Base-by-base conservation (phyloP, 1,140 invertebrate species). In the Aradophagus sp. region DNA sequence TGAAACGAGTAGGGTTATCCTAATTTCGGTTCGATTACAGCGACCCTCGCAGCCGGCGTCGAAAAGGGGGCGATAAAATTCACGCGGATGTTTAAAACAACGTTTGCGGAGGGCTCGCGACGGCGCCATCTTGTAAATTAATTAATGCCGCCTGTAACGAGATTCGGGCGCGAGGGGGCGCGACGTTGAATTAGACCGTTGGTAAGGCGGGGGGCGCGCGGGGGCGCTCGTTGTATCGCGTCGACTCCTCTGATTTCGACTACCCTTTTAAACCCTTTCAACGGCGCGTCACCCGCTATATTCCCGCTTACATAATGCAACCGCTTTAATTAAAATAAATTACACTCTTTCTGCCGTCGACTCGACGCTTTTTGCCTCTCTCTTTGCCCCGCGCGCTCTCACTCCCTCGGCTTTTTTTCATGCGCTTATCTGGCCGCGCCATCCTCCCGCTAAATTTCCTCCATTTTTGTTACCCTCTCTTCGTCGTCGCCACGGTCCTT, bases 291-390 rank as follows among this genome's bases (percentile, higher is more conserved):
- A 73, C 52, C 68, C 75, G 74, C 36, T 50, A 39, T 63, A 69
- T 70, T 36, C 62, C n/a, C 73, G 73, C 78, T 83, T 84, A 84
- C 80, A 81, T 84, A 84, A 84, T 84, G 81, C 82, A 82, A 77
- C 81, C 79, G 84, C 82, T 85, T 79, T 84, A 84, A 85, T 85
- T 84, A 85, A 85, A 85, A 84, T 85, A 83, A 85, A 84, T 86
- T 84, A 84, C 81, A 76, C 74, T 73, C 76, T 77, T 72, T 65
- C 69, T 73, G 53, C 45, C 67, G 61, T 53, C 63, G 63, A 69
- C 44, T 71, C 61, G 56, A 58, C 56, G 66, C 56, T 73, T 72
- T 76, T 74, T 53, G 69, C 68, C 17, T 32, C 53, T 15, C 36
- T 23, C 41, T 36, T 47, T 34, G 27, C 56, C 16, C 47, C 13